Evolutionary conservation across 2,113 vertebrate species (phyloP), one percentile per base, ranked within the genome.

Genomic region (Platichthys flesus): DNA sequence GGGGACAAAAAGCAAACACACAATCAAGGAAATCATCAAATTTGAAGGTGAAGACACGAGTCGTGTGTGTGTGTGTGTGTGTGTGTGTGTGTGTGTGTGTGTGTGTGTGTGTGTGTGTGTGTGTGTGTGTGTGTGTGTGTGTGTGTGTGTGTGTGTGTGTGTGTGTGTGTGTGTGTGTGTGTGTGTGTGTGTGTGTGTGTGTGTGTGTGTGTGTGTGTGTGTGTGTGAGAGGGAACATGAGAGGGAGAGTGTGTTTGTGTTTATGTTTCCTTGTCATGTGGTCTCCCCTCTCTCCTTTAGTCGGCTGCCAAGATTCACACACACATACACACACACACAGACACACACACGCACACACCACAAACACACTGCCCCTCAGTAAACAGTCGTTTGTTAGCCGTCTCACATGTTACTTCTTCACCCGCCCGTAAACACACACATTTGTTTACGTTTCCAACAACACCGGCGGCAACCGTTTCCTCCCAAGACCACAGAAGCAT

Each of bases 371-470:
- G 57, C 16, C 12, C 71, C 57, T 82, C 81, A 77, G 82, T 93
- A 92, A 92, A 92, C 89, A 91, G 49, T 75, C 23, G 64, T 91
- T 88, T 84, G 87, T 89, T 90, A 85, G 65, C 67, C 15, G 28
- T 71, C 74, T 88, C 73, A 85, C 70, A 84, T 88, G 85, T 88
- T 91, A 81, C 80, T 83, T 90, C 92, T 90, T 94, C 84, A 88
- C 76, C 69, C 76, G 59, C 74, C 81, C 28, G 79, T 90, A 90
- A 92, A 92, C 88, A 83, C 75, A 79, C 85, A 88, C 76, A 82
- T 76, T 92, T 85, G 86, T 93, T 93, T 92, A 90, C 80, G 16
- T 93, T 93, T 92, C 86, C 91, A 91, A 78, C 86, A 86, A 85
- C 88, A 85, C 80, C 57, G 55, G 79, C 86, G 76, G 85, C 84